A percentile compares a stretch with the other conserved stretches of the same genome.
phyloP scores from a whole-genome alignment of 2,797 vertebrate species.

The Fratercula arctica region DNA sequence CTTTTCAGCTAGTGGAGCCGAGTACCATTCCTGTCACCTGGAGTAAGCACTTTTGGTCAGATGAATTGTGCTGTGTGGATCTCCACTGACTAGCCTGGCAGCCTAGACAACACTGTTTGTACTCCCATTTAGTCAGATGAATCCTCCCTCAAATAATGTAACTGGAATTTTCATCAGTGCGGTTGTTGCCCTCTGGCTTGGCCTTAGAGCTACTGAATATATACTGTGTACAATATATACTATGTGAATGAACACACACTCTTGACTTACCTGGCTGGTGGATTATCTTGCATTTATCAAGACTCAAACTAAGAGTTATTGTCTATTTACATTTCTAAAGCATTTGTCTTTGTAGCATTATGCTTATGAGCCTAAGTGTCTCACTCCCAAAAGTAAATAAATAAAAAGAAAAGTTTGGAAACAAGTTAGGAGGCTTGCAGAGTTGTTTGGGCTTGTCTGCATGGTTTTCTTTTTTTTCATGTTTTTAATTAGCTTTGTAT shows the following conservation, averaged over 20 bases:
- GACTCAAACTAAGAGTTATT: background rate
- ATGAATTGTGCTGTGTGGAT: background rate
- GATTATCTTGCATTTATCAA: background rate
- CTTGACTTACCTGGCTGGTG: background rate
- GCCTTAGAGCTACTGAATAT: background rate
- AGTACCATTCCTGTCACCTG: background rate
- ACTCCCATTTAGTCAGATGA: background rate
- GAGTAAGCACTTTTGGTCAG: background rate
- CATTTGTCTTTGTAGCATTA: constrained; percentile 13
- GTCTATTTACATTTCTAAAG: constrained; percentile 31
- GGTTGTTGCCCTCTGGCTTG: background rate
- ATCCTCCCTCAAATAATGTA: background rate
- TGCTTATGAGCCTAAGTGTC: background rate
- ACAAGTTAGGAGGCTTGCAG: background rate
- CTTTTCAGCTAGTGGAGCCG: background rate
- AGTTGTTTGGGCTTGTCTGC: constrained; percentile 34
- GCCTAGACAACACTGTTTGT: background rate
- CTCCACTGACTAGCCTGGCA: background rate
- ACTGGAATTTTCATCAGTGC: background rate
- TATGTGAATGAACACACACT: background rate
- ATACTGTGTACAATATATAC: background rate
- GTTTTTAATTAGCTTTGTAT: constrained; percentile 39
- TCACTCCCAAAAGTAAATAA: constrained; percentile 6
- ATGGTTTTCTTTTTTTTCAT: background rate
- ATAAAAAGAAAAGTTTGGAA: constrained; percentile 17